Evolutionary conservation across 2,888 invertebrate species (phyloP).

Genomic region (Polyommatus iphigenia): DNA sequence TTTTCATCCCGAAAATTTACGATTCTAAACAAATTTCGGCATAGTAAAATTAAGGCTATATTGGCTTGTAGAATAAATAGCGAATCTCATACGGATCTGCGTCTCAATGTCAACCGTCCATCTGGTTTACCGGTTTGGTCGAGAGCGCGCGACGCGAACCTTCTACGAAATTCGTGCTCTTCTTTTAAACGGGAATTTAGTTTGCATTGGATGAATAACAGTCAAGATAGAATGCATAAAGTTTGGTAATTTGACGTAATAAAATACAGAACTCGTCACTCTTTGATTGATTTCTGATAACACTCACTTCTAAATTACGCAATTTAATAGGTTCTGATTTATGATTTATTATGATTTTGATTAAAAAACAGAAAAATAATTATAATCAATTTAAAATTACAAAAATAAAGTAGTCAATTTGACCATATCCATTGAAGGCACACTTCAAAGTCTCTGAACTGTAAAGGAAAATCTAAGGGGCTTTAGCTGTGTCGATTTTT

Average conservation of each 20-base stretch:
- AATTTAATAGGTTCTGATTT: too few relatives aligned
- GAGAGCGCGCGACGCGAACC: background rate
- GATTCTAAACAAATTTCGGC: background rate
- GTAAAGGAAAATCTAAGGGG: background rate
- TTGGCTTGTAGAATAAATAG: background rate
- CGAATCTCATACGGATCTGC: background rate
- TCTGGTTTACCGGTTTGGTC: slow-evolving; percentile 9
- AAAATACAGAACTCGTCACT: too few relatives aligned
- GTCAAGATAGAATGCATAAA: background rate
- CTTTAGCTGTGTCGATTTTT: background rate
- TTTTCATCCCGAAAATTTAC: too few relatives aligned
- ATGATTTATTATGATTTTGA: too few relatives aligned
- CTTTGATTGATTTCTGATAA: too few relatives aligned
- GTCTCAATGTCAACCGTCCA: background rate
- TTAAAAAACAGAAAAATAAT: too few relatives aligned
- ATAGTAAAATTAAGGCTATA: background rate
- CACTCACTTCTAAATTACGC: too few relatives aligned
- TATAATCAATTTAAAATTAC: too few relatives aligned
- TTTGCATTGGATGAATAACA: background rate
- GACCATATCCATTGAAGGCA: too few relatives aligned
- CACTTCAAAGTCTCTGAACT: background rate
- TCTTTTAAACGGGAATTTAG: background rate
- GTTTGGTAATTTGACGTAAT: too few relatives aligned
- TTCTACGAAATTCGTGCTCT: background rate
- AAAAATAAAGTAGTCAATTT: too few relatives aligned